A percentile compares a stretch with the other conserved stretches of the same genome.
Conservation (phyloP, 2,797 vertebrate genomes). For the Heterohyrax brucei region DNA sequence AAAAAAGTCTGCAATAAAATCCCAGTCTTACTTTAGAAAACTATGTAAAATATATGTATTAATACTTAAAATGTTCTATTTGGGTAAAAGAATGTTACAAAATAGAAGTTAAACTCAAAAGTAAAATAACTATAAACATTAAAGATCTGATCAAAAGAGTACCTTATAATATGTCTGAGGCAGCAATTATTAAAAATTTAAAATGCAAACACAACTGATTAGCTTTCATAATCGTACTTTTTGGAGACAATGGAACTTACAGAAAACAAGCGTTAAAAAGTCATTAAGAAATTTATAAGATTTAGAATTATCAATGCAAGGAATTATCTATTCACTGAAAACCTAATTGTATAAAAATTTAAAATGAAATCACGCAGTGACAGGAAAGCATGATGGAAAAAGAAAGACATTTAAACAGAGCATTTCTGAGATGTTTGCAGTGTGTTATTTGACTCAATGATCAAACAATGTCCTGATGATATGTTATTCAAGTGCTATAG, state of each 20-base stretch:
- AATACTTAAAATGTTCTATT: background rate
- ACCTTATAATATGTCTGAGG: background rate
- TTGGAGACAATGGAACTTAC: slow-evolving; percentile 4
- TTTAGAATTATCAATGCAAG: background rate
- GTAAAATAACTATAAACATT: slow-evolving; percentile 8
- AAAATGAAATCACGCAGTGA: background rate
- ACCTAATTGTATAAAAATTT: background rate
- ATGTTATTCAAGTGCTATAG: background rate
- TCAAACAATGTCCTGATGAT: background rate
- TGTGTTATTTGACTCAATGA: background rate
- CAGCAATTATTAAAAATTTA: background rate
- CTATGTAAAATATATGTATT: background rate
- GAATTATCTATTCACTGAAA: background rate
- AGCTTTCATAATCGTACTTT: background rate
- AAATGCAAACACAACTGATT: background rate
- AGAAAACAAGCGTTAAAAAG: background rate
- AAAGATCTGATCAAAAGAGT: background rate
- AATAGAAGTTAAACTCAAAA: slow-evolving; percentile 3
- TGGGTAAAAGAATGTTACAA: background rate
- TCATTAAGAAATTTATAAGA: background rate
- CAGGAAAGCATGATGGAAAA: background rate
- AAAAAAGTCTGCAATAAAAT: background rate
- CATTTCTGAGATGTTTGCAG: background rate
- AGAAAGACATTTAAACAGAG: background rate
- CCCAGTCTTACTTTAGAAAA: background rate